phyloP scores from a whole-genome alignment of 1,140 invertebrate species.

The Drosophila setifemur region DNA sequence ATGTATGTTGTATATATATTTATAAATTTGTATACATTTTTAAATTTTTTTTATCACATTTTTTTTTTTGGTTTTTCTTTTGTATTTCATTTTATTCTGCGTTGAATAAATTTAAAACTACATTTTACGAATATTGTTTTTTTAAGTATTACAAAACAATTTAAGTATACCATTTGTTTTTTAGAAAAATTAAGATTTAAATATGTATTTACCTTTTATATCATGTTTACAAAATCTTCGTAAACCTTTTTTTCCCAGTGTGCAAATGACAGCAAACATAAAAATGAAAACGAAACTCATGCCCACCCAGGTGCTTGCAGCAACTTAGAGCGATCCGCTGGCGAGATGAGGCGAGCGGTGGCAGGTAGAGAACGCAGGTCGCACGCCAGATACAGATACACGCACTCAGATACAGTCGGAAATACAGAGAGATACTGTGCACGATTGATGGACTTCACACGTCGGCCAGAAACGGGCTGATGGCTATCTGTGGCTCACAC shows the following conservation, averaged over 20 bases:
- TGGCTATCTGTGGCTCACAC: slow-evolving; percentile 68
- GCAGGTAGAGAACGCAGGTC: slow-evolving; percentile 40
- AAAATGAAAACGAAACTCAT: slow-evolving; percentile 71
- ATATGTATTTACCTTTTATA: too few species aligned
- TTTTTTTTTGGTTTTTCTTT: too few species aligned
- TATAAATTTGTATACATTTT: too few species aligned
- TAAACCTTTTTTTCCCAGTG: not conserved
- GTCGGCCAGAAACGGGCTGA: slow-evolving; percentile 33
- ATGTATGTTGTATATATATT: too few species aligned
- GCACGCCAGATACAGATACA: slow-evolving; percentile 50
- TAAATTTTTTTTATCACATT: too few species aligned
- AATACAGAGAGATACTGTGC: slow-evolving; percentile 32
- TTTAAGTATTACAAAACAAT: too few species aligned
- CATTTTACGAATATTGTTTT: too few species aligned
- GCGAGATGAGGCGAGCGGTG: not conserved
- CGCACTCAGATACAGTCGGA: slow-evolving; percentile 23
- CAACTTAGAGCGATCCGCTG: not conserved
- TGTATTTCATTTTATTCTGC: too few species aligned
- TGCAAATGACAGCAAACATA: slow-evolving; percentile 56
- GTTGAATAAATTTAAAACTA: too few species aligned
- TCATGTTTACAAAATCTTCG: too few species aligned
- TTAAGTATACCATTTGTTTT: too few species aligned
- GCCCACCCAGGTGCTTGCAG: slow-evolving; percentile 61
- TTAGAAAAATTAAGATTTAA: too few species aligned
- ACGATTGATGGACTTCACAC: slow-evolving; percentile 62